Conservation (phyloP, 2,113 vertebrate genomes). For the Coracopsis vasa region DNA sequence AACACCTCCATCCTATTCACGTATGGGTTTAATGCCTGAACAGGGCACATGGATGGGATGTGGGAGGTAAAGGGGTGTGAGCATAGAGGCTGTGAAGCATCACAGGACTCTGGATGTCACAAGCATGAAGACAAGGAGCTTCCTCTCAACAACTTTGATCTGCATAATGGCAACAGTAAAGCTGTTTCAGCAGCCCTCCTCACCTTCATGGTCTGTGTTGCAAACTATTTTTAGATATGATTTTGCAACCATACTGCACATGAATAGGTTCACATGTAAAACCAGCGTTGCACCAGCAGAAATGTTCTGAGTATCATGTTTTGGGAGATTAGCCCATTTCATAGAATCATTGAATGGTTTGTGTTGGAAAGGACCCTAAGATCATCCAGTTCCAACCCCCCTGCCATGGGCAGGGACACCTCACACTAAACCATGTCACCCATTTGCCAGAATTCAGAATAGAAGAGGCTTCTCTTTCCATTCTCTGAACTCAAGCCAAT, state of each 20-base stretch:
- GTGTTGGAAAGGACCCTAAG: too few relatives aligned
- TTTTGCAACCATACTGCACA: neutral
- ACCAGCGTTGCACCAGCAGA: neutral
- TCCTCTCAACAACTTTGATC: too few relatives aligned
- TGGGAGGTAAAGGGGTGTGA: neutral
- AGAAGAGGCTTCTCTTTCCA: neutral
- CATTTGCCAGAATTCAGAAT: neutral
- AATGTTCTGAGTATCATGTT: neutral
- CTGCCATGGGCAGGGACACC: too few relatives aligned
- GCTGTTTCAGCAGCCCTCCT: neutral
- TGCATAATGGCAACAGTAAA: fast-evolving
- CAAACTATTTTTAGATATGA: neutral
- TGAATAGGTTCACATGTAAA: neutral
- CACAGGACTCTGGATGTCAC: neutral
- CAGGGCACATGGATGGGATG: fast-evolving
- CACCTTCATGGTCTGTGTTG: fast-evolving
- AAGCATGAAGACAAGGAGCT: fast-evolving
- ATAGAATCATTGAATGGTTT: too few relatives aligned
- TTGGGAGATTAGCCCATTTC: neutral
- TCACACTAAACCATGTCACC: too few relatives aligned
- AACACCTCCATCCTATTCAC: neutral
- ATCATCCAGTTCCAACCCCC: too few relatives aligned
- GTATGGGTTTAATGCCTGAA: fast-evolving
- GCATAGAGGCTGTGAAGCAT: neutral
- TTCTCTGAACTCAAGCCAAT: neutral